phyloP scores from a whole-genome alignment of 2,888 invertebrate species.

The Aphodius sticticus region DNA sequence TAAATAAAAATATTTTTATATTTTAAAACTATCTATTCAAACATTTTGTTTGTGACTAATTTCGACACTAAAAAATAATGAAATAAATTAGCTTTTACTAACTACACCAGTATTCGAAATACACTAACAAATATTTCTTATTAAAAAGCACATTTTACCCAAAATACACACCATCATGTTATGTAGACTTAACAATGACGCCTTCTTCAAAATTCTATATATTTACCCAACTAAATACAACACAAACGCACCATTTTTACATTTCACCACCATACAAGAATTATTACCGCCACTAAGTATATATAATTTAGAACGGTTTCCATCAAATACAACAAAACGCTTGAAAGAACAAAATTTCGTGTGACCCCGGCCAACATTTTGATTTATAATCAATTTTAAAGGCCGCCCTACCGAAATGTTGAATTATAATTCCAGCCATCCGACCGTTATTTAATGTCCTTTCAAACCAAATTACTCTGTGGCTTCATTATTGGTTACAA shows the following conservation, averaged over 20 bases:
- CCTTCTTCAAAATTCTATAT: neutral
- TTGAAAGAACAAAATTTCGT: neutral
- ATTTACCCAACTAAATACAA: neutral
- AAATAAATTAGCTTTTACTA: too few species aligned
- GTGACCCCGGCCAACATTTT: neutral
- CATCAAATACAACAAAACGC: neutral
- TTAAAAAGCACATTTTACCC: too few species aligned
- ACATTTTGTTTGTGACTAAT: too few species aligned
- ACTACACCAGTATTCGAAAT: too few species aligned
- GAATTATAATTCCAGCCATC: constrained; percentile 6
- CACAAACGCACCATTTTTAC: neutral
- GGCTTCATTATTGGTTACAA: constrained; percentile 4
- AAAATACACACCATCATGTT: too few species aligned
- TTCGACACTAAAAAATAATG: too few species aligned
- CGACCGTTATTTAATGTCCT: constrained; percentile 17
- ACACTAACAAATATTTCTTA: too few species aligned
- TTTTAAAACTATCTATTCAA: too few species aligned
- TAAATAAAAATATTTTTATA: too few species aligned
- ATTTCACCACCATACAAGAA: neutral
- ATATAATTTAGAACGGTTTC: neutral
- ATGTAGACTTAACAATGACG: neutral
- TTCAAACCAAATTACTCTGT: neutral
- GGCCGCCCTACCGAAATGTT: neutral
- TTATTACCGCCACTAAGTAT: neutral
- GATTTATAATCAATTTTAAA: constrained; percentile 4